Evolutionary conservation across 92 coral and sea anemone genomes (phyloP), one percentile per base, ranked within the genome.

Genomic region (Epizoanthus illoricatus): DNA sequence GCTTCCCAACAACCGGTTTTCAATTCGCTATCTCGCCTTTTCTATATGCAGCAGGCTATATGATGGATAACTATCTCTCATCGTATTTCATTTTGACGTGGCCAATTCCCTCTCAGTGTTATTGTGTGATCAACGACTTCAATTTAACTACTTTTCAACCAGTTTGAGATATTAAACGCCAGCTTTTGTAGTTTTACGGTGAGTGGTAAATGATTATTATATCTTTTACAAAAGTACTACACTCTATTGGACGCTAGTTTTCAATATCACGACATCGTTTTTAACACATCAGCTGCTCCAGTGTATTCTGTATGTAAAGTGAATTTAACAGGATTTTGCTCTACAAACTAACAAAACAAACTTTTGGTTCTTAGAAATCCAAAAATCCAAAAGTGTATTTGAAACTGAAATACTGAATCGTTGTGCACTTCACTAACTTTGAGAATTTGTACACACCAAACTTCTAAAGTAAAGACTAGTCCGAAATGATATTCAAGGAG

Each of bases 401-500:
- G 24, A 78, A 78, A 42, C 7, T 20, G 65, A 5, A 17, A n/a
- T 7, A 60, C n/a, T n/a, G n/a, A n/a, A 5, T 36, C 19, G 56
- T 60, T 75, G 18, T 59, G 39, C 47, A 43, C 69, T 21, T 5
- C n/a, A 42, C 2, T 45, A 55, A 64, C 57, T 78, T 52, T 63
- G 28, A 63, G 16, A 78, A 63, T 78, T 13, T 63, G 58, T 21
- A 61, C 57, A 78, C 61, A 63, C 64, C 20, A 45, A 55, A 45
- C 36, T 21, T 18, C 5, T 19, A 76, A 78, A 63, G 82, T 63
- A 66, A 78, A 49, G 41, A 62, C 71, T 41, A 63, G 52, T 20
- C 70, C 13, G 43, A 75, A 76, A 62, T 78, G 82, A 78, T 42
- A 63, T 64, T 71, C 82, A 78, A 33, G 59, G 72, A 63, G 49